A percentile compares a stretch with the other conserved stretches of the same genome.
Conservation (phyloP, 1,140 invertebrate genomes). For the Drosophila bocqueti region DNA sequence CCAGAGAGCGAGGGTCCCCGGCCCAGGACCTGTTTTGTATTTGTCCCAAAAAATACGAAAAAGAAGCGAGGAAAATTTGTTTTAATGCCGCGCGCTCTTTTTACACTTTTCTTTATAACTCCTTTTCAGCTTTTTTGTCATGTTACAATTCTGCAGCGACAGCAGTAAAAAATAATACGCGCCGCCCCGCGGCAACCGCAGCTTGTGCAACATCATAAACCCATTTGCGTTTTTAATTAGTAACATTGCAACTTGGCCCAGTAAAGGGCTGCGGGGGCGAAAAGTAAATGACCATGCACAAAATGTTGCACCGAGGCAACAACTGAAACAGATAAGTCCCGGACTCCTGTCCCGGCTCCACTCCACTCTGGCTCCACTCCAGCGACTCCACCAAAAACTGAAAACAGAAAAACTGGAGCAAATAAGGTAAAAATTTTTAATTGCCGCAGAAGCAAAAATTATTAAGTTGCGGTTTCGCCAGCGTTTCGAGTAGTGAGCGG, state of each 20-base stretch:
- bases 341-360: slow-evolving; percentile 1
- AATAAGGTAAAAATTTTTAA: slow-evolving; percentile 83
- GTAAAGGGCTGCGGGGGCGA: slow-evolving; percentile 46
- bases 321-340: slow-evolving; percentile 18
- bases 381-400: slow-evolving; percentile 6
- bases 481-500: slow-evolving; percentile 26
- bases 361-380: slow-evolving; percentile 6
- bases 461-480: slow-evolving; percentile 74
- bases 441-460: slow-evolving; percentile 77
- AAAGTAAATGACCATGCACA: slow-evolving; percentile 80
- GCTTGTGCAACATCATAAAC: slow-evolving; percentile 82
- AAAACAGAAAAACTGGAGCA: slow-evolving; percentile 66
- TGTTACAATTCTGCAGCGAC: slow-evolving; percentile 76
- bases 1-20: slow-evolving; percentile 6
- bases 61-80: slow-evolving; percentile 65
- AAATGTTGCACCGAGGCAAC: slow-evolving; percentile 58
- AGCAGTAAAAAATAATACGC: slow-evolving; percentile 69
- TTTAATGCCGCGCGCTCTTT: slow-evolving; percentile 73
- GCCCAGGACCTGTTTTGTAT: slow-evolving; percentile 67
- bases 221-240: slow-evolving; percentile 83
- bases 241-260: slow-evolving; percentile 72
- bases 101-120: slow-evolving; percentile 79
- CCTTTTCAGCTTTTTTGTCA: slow-evolving; percentile 66
- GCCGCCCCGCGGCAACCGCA: slow-evolving; percentile 56
- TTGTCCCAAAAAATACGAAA: slow-evolving; percentile 43